phyloP scores from a whole-genome alignment of 1,140 invertebrate genomes.

The Rhynchophorus ferrugineus region DNA sequence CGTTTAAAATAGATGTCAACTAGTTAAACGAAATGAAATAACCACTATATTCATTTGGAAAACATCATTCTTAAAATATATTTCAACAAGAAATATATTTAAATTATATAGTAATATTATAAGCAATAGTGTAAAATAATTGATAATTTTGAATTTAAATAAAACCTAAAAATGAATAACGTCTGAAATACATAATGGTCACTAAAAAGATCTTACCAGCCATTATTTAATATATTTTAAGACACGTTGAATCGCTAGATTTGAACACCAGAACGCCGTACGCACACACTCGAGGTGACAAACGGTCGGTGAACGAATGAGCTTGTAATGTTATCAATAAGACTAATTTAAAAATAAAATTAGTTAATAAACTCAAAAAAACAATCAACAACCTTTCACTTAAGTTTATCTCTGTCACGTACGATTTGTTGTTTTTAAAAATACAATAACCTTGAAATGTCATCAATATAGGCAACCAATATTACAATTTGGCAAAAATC shows the following conservation, averaged over 20 bases:
- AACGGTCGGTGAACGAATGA: conserved; percentile 3
- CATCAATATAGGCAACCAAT: neutral
- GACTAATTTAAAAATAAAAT: neutral
- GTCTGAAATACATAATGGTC: conserved; percentile 8
- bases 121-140: neutral
- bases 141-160: neutral
- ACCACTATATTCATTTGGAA: too few species aligned
- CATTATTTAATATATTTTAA: too few species aligned
- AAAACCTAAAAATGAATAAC: conserved; percentile 11
- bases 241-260: too few species aligned
- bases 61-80: too few species aligned
- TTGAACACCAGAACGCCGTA: conserved; percentile 8
- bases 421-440: too few species aligned
- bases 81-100: too few species aligned
- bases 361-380: neutral
- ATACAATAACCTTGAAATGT: too few species aligned
- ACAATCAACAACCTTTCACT: neutral
- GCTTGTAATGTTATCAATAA: neutral
- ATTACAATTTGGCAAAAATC: too few species aligned
- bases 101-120: too few species aligned
- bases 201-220: conserved; percentile 37
- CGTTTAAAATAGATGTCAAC: too few species aligned
- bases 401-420: neutral
- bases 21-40: too few species aligned
- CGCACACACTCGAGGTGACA: conserved; percentile 11